Base-by-base conservation (phyloP, 2,888 invertebrate species). In the Lamellibrachia satsuma region DNA sequence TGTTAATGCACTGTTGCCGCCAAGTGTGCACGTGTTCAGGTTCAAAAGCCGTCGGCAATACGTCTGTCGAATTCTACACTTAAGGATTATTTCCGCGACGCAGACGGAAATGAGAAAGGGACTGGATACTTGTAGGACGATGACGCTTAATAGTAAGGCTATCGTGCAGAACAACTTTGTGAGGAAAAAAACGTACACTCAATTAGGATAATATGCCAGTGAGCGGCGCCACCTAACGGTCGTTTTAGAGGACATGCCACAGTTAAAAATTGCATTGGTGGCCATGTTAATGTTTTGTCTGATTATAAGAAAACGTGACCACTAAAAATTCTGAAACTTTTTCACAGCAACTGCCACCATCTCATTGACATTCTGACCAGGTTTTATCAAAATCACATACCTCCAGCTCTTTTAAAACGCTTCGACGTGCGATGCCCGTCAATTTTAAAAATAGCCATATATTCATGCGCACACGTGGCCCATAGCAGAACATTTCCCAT, bases 121-220 rank as follows among this genome's bases (percentile, higher is more conserved):
- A 75, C 15, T 22, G n/a, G 75, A 75, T 75, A 22, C 75, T 15
- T n/a, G 75, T 6, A 22, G 75, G n/a, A 75, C 75, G 75, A 75
- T 15, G 15, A 3, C 75, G 75, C 2, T 4, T 75, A 22, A 75
- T 75, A 75, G 75, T 75, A 75, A 75, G 0, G 75, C 75, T 75
- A 75, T 75, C 15, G 22, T 15, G 75, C 75, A 22, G 75, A 75
- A 75, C 75, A 75, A 75, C 75, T 75, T 11, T 11, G 75, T 6
- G 15, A 0, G 15, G n/a, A 75, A 75, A 75, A 75, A 75, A 15
- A 22, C 22, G 22, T n/a, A 6, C n/a, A 75, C 75, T 75, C 75
- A 75, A 75, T 75, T 75, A 75, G 75, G 22, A 75, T 75, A 75
- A 75, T 75, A 75, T 75, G 75, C 75, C 22, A 75, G 75, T 75